These are phyloP conservation scores for Chrysina gloriosa DNA, from an alignment of 2,888 invertebrate species.

Conservation along the genomic window DNA sequence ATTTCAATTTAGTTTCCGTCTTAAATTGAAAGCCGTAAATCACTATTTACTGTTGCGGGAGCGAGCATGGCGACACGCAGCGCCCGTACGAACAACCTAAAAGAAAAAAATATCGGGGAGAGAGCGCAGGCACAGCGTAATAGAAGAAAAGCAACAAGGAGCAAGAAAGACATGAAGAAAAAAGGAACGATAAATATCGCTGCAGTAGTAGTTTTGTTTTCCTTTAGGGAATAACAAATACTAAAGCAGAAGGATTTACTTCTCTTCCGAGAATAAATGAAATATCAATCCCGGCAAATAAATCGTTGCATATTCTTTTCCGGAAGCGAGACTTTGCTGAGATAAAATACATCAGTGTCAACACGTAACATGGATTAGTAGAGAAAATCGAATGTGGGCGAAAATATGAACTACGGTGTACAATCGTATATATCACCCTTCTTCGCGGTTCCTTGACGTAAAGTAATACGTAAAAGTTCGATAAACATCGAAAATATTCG, in stretches of 20 bases:
- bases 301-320: constrained; percentile 39
- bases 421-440: not conserved
- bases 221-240: constrained; percentile 37
- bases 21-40: constrained; percentile 35
- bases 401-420: constrained; percentile 19
- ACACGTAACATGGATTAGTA: constrained; percentile 21
- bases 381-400: constrained; percentile 10
- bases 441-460: not conserved
- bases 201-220: constrained; percentile 38
- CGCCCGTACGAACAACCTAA: not conserved
- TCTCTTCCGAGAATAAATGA: constrained; percentile 39
- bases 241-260: constrained; percentile 37
- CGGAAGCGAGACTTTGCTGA: not conserved
- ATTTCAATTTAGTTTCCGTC: constrained; percentile 31
- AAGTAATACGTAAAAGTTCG: not conserved
- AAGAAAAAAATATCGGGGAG: constrained; percentile 10
- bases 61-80: constrained; percentile 21
- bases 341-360: constrained; percentile 34
- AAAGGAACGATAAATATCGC: constrained; percentile 43
- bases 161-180: constrained; percentile 22
- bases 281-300: constrained; percentile 40
- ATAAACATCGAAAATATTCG: too few species aligned
- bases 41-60: constrained; percentile 32
- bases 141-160: constrained; percentile 29
- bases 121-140: not conserved